Base-by-base conservation (phyloP, 1,140 invertebrate species). In the Chymomyza costata region DNA sequence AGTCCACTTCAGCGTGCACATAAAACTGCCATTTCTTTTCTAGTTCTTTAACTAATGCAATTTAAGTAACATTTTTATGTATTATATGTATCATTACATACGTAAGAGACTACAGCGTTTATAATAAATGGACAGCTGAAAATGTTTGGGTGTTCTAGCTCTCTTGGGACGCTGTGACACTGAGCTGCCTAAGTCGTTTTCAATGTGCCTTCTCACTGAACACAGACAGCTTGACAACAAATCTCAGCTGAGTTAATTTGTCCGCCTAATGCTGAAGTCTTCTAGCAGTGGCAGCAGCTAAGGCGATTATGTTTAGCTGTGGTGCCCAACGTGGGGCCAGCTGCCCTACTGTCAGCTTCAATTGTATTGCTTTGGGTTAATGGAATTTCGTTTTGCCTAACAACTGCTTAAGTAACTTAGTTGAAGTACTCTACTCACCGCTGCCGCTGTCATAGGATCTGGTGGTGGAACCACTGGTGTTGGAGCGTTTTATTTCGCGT, bases 401-500 rank as follows among this genome's bases (percentile, higher is more conserved):
- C 21, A 25, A 25, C 21, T 8, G 21, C 21, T 25, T 25, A 5
- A 3, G 3, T 25, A 25, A 25, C 21, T 34, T 6, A n/a, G n/a
- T 28, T 11, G 19, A 19, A 41, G 16, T 32, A 65, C 3, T 28
- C 30, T 38, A 70, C 82, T 84, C 52, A 84, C 82, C 82, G 54
- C 82, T 84, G 48, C 76, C 78, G 45, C 78, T 76, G 58, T 84
- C 82, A 38, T 84, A 84, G 46, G 82, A 84, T 63, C 80, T 60
- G 37, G 78, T 56, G 49, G 82, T 84, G 53, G 82, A 84, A 35
- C 81, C 76, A 47, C 82, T 85, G 19, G 81, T 85, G 50, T 84
- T 84, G 48, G 82, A 84, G 25, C 84, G 76, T 44, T 85, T 85
- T 63, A 85, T 85, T 55, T 85, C 84, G 25, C 82, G 82, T 39